Percentiles rank a stretch among this genome's conserved stretches.
Evolutionary conservation across 1,140 invertebrate genomes (phyloP).

Genomic region (Zaprionus lachaisei): DNA sequence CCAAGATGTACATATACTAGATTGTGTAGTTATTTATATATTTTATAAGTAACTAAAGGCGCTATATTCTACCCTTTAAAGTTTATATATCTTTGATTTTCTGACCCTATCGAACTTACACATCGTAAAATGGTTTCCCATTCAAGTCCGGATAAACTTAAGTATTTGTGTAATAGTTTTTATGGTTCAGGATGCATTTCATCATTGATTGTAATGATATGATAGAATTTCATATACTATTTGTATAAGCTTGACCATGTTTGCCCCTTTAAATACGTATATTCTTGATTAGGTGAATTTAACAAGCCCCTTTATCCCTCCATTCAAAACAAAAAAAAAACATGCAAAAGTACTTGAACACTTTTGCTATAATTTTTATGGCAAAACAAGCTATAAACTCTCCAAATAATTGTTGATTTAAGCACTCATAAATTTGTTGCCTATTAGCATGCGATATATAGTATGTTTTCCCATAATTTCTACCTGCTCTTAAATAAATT

Average conservation of each 20-base stretch:
- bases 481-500: neutral
- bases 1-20: no score
- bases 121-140: neutral
- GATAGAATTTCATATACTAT: neutral
- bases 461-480: neutral
- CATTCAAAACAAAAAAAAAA: neutral
- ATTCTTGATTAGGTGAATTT: neutral
- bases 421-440: constrained; percentile 3
- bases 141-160: neutral
- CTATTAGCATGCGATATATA: neutral
- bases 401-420: constrained; percentile 2
- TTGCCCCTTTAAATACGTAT: neutral
- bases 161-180: neutral
- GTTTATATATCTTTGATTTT: neutral
- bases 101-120: neutral
- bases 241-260: neutral
- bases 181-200: neutral
- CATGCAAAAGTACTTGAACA: neutral
- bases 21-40: no score
- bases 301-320: neutral
- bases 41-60: no score
- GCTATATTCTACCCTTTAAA: no score
- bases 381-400: neutral
- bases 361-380: neutral
- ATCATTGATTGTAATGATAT: no score